Evolutionary conservation across 2,113 vertebrate genomes (phyloP).

Genomic region (Prunella himalayana): DNA sequence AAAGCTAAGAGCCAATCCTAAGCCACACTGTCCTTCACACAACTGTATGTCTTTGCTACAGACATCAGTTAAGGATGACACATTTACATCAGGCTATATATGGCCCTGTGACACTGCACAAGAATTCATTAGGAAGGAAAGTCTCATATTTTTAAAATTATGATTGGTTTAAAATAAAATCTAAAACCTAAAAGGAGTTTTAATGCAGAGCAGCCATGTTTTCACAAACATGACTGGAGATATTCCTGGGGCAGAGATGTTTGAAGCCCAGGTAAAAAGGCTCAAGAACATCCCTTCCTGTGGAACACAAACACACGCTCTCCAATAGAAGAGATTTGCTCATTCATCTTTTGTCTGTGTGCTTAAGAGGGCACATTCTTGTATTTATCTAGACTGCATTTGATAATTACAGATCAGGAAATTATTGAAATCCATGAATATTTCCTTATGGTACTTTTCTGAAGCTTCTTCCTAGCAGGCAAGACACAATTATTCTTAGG

Average conservation of each 20-base stretch:
- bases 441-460: background rate
- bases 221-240: background rate
- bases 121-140: background rate
- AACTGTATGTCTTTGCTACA: background rate
- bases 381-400: background rate
- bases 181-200: background rate
- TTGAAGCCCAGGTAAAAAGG: background rate
- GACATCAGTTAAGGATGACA: background rate
- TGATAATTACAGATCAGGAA: background rate
- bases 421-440: background rate
- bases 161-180: background rate
- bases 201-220: background rate
- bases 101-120: background rate
- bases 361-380: background rate
- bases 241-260: background rate
- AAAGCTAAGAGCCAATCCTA: background rate
- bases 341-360: background rate
- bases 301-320: background rate
- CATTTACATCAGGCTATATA: background rate
- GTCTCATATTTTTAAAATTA: background rate
- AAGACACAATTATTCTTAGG: background rate
- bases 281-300: background rate
- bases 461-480: background rate
- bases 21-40: background rate
- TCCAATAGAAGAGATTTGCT: accelerated